Percentiles rank a stretch among this genome's conserved stretches.
These are phyloP conservation scores for Lordiphosa stackelbergi DNA, from an alignment of 1,140 invertebrate species.

Conservation along the genomic window DNA sequence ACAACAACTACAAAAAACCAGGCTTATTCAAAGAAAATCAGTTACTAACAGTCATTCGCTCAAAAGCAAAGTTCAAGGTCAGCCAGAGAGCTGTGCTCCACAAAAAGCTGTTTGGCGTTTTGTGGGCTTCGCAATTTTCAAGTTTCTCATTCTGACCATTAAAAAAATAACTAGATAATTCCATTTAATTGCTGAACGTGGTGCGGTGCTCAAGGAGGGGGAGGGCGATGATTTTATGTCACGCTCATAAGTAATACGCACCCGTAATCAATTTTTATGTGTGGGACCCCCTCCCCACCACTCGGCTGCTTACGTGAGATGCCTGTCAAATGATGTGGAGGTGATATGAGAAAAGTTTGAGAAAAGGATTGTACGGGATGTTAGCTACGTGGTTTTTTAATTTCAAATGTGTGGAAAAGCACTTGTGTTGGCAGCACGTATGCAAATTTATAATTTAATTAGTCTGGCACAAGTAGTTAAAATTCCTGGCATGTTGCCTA, in stretches of 20 bases:
- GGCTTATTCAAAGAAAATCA: slow-evolving; percentile 23
- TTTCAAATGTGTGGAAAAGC: slow-evolving; percentile 8
- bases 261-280: slow-evolving; percentile 69
- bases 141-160: slow-evolving; percentile 2
- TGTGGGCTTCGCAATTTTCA: slow-evolving; percentile 24
- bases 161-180: slow-evolving; percentile 38
- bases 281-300: background rate
- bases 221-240: slow-evolving; percentile 15
- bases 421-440: slow-evolving; percentile 50
- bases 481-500: slow-evolving; percentile 38
- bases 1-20: too few relatives aligned
- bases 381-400: slow-evolving; percentile 36
- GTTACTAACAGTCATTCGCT: slow-evolving; percentile 3
- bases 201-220: background rate
- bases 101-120: slow-evolving; percentile 4
- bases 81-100: slow-evolving; percentile 3
- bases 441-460: slow-evolving; percentile 66
- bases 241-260: slow-evolving; percentile 47
- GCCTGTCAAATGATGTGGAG: slow-evolving; percentile 38
- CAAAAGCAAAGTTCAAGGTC: slow-evolving; percentile 14
- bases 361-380: slow-evolving; percentile 27
- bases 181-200: slow-evolving; percentile 45
- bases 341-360: slow-evolving; percentile 49
- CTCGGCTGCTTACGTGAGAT: slow-evolving; percentile 44
- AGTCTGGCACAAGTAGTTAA: slow-evolving; percentile 45